Percentiles rank a stretch among this genome's conserved stretches.
phyloP scores from a whole-genome alignment of 2,113 vertebrate genomes.

The cattle (Bos taurus) region ARS-UCD2.0 NC_037342.1:36504001-36504500 shows the following conservation, averaged over 20 bases:
- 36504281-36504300: neutral
- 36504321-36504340: constrained; percentile 8
- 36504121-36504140: neutral
- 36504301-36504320: neutral
- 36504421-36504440: constrained; percentile 28
- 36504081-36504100: neutral
- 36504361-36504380: neutral
- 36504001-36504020: neutral
- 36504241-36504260: neutral
- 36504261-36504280: neutral
- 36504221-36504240: neutral
- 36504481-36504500: neutral
- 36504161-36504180: neutral
- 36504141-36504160: neutral
- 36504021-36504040: neutral
- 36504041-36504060: neutral
- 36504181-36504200: neutral
- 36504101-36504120: neutral
- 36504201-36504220: neutral
- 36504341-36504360: neutral
- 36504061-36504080: neutral
- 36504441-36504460: constrained; percentile 15
- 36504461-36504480: neutral
- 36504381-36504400: constrained; percentile 10
- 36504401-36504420: constrained; percentile 50